A percentile compares a stretch with the other conserved stretches of the same genome.
phyloP scores from a whole-genome alignment of 2,888 invertebrate genomes.

The Orchestes rusci region DNA sequence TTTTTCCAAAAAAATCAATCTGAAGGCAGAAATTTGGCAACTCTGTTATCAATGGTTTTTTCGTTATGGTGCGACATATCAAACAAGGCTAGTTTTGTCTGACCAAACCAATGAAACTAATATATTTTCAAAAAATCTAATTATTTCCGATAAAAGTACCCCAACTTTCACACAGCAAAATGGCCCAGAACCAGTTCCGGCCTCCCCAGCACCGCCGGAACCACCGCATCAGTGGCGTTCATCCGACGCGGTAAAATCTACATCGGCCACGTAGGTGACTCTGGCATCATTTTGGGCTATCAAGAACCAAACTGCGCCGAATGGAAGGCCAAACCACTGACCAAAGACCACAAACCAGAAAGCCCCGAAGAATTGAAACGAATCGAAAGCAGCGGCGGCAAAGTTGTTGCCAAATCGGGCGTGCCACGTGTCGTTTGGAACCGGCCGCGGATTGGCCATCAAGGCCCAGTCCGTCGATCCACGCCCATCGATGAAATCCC shows the following conservation, averaged over 20 bases:
- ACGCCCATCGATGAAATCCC: slow-evolving; percentile 92
- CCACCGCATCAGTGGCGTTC: slow-evolving; percentile 93
- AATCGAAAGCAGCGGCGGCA: slow-evolving; percentile 76
- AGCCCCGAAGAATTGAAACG: slow-evolving; percentile 73
- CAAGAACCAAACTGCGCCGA: slow-evolving; percentile 45
- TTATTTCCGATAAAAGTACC: too few relatives aligned
- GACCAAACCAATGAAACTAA: too few relatives aligned
- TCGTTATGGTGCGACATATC: too few relatives aligned
- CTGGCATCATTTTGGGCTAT: slow-evolving; percentile 68
- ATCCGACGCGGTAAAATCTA: slow-evolving; percentile 91
- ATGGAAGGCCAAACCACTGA: slow-evolving; percentile 77
- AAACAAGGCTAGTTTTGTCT: too few relatives aligned
- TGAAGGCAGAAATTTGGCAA: too few relatives aligned
- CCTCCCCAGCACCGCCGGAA: slow-evolving; percentile 92
- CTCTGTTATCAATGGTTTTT: too few relatives aligned
- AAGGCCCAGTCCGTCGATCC: slow-evolving; percentile 82
- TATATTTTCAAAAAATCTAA: too few relatives aligned
- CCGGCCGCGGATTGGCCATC: slow-evolving; percentile 75
- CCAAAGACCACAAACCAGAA: slow-evolving; percentile 95
- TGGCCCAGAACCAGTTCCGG: slow-evolving; percentile 97
- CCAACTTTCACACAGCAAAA: slow-evolving; percentile 76
- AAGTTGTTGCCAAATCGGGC: slow-evolving; percentile 60
- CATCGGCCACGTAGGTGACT: slow-evolving; percentile 98
- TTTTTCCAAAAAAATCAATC: too few relatives aligned
- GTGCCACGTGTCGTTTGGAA: slow-evolving; percentile 98